Base-by-base conservation (phyloP, 2,797 vertebrate species). In the Enteromius fasciolatus region DNA sequence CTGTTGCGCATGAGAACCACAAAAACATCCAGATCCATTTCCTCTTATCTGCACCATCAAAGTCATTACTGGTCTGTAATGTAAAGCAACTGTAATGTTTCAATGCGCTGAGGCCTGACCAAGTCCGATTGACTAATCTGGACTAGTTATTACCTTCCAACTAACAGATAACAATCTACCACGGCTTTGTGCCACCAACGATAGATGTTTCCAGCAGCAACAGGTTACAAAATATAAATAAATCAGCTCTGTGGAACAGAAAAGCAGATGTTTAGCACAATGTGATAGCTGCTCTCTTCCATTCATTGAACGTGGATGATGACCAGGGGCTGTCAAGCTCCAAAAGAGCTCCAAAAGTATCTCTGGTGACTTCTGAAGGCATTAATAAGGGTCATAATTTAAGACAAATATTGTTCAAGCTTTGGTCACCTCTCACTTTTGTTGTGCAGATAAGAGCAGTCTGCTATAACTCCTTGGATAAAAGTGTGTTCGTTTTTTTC, bases 81-180 rank as follows among this genome's bases (percentile, higher is more conserved):
- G 25, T 31, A 63, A 74, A 67, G 73, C 81, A 86, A 85, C 87
- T 78, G 72, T 75, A 59, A 52, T 89, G 83, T 88, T 89, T 87
- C 70, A 74, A 73, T 80, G 79, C 80, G 74, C 78, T 89, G 86
- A 84, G 67, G 85, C 86, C 74, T 90, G 85, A 89, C 87, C 75
- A 69, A 83, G 81, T 76, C 76, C 73, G 86, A 81, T 63, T 86
- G 85, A 76, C 83, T 83, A 80, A 87, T 85, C 82, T 86, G 86
- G 66, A 85, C 76, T 57, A 25, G 72, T 83, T 88, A 85, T 89
- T 87, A 63, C 68, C 68, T 77, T 84, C 79, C 86, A 84, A 86
- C 78, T 81, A 83, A 54, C 61, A 0, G 86, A 90, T 89, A 87
- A 79, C 41, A 84, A 89, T 89, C 87, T 80, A 73, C 12, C 69